Evolutionary conservation across 2,888 invertebrate genomes (phyloP).

Genomic region (Oeneis ivallda): DNA sequence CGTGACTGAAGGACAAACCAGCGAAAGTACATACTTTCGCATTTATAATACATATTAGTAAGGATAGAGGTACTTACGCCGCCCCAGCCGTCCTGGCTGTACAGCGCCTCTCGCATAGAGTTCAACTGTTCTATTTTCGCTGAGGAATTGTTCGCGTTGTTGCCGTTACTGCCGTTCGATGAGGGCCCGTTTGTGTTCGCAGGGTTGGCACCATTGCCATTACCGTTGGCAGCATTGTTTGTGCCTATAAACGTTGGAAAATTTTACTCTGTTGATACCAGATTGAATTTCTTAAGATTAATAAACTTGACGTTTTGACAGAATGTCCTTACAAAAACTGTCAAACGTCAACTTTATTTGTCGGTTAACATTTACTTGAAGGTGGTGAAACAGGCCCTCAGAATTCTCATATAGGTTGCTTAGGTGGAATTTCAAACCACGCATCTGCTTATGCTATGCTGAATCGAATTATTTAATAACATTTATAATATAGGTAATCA

Average conservation of each 20-base stretch:
- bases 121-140: constrained; percentile 94
- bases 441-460: too few relatives aligned
- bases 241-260: constrained; percentile 54
- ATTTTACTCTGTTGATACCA: background rate
- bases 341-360: too few relatives aligned
- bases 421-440: too few relatives aligned
- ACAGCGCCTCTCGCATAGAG: constrained; percentile 94
- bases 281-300: background rate
- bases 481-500: too few relatives aligned
- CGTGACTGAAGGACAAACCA: too few relatives aligned
- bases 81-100: constrained; percentile 96
- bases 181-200: constrained; percentile 60
- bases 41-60: background rate
- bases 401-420: too few relatives aligned
- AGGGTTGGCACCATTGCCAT: constrained; percentile 74
- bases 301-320: too few relatives aligned
- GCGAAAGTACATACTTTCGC: too few relatives aligned
- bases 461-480: background rate
- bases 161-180: constrained; percentile 71
- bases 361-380: too few relatives aligned
- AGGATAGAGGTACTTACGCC: constrained; percentile 84
- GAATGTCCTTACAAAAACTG: too few relatives aligned
- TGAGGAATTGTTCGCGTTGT: constrained; percentile 82
- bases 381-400: too few relatives aligned
- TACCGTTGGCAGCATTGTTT: constrained; percentile 66